Evolutionary conservation across 2,113 vertebrate genomes (phyloP), one percentile per base, ranked within the genome.

Genomic region (Peromyscus polionotus): DNA sequence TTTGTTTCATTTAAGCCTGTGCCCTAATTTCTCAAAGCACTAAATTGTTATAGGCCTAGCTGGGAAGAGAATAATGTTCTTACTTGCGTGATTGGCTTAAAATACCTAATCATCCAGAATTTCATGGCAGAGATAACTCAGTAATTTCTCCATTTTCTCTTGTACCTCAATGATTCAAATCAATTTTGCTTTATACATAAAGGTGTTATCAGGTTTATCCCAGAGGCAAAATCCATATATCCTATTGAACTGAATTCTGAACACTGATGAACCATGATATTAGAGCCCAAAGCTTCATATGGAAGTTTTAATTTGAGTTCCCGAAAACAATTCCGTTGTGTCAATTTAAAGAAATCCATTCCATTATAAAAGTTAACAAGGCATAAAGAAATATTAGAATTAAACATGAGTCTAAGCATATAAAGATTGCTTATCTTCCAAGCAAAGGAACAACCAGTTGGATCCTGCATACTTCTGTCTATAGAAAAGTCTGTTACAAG

Each of bases 301-400:
- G 45, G 22, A 86, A 96, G 2, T 96, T 97, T 94, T 96, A 33
- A 91, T 98, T 97, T 97, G 14, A 95, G 83, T 84, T 42, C 72
- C 91, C 57, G 51, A 28, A 42, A 95, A 88, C 96, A 98, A 96
- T 92, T 97, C 96, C 96, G 93, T n/a, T 80, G 42, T 91, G 48
- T 45, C 48, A 97, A 94, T 98, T 98, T 88, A 98, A 95, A 97
- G 80, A 89, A 54, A 96, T 80, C 7, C 70, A 84, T 98, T 77
- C 39, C 59, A 95, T 94, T 97, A 80, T 24, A 83, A 57, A 91
- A 94, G n/a, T 95, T 97, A 97, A 88, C 92, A 97, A 96, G 45
- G 39, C 76, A 95, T 45, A 95, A 97, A 96, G 31, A 65, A 96
- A 5, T 86, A 48, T 48, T 91, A 95, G 93, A 97, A 95, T 9